Evolutionary conservation across 2,888 invertebrate genomes (phyloP).

Genomic region (Habroteleia sp.): DNA sequence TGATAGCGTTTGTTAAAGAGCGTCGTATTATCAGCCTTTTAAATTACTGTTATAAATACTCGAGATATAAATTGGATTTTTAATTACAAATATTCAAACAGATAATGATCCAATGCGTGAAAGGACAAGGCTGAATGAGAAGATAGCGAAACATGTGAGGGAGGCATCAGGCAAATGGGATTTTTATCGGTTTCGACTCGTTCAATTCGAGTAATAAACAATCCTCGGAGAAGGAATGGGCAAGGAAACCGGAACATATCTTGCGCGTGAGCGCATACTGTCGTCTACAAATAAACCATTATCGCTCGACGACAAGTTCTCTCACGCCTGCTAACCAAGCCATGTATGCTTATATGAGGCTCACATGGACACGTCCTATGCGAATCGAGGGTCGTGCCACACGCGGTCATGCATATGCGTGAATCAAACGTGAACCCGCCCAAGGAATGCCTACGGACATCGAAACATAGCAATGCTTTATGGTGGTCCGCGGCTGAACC

Average conservation of each 20-base stretch:
- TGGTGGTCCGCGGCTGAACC: constrained; percentile 81
- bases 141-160: constrained; percentile 60
- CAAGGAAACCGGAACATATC: constrained; percentile 79
- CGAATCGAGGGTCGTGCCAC: constrained; percentile 72
- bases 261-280: constrained; percentile 70
- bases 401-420: constrained; percentile 77
- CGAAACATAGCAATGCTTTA: constrained; percentile 81
- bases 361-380: constrained; percentile 59
- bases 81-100: constrained; percentile 56
- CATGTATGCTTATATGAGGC: constrained; percentile 57
- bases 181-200: constrained; percentile 80
- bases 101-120: constrained; percentile 50
- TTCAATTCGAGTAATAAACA: constrained; percentile 80
- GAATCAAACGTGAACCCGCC: constrained; percentile 80
- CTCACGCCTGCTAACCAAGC: constrained; percentile 75
- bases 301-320: constrained; percentile 80
- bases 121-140: constrained; percentile 50
- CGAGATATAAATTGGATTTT: constrained; percentile 49
- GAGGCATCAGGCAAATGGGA: constrained; percentile 69
- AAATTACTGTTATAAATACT: constrained; percentile 38
- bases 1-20: too few relatives aligned
- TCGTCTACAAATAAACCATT: constrained; percentile 81
- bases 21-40: constrained; percentile 16
- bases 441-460: constrained; percentile 81
- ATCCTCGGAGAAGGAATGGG: constrained; percentile 75